Evolutionary conservation across 1,140 invertebrate species (phyloP).

Genomic region (Holotrichia oblita): DNA sequence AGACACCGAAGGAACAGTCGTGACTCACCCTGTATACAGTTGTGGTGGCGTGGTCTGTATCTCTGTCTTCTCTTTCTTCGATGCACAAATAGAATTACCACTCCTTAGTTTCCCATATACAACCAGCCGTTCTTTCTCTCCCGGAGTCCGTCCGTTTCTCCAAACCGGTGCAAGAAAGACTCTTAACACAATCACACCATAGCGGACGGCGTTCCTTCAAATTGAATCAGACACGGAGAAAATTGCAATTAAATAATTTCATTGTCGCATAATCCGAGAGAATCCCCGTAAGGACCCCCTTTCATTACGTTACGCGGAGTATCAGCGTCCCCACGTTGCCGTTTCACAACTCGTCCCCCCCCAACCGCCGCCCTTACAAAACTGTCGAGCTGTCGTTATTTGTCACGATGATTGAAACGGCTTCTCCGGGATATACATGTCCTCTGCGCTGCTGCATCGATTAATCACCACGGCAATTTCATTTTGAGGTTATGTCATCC

Average conservation of each 20-base stretch:
- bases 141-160: too few relatives aligned
- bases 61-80: too few relatives aligned
- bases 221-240: conserved; percentile 7
- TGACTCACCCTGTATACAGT: too few relatives aligned
- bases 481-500: conserved; percentile 50
- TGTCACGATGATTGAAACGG: conserved; percentile 59
- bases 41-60: too few relatives aligned
- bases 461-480: conserved; percentile 58
- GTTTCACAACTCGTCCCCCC: neutral
- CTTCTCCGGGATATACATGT: conserved; percentile 57
- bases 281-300: neutral
- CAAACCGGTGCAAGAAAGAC: too few relatives aligned
- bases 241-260: conserved; percentile 21
- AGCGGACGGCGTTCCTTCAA: too few relatives aligned
- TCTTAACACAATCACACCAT: too few relatives aligned
- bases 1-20: too few relatives aligned
- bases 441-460: conserved; percentile 56
- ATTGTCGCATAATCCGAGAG: neutral
- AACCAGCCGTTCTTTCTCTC: too few relatives aligned
- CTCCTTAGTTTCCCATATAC: too few relatives aligned
- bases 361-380: neutral
- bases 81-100: too few relatives aligned
- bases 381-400: conserved; percentile 48
- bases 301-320: too few relatives aligned
- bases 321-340: neutral